Percentiles rank a stretch among this genome's conserved stretches.
phyloP scores from a whole-genome alignment of 2,888 invertebrate species.

The Augiades crinisus region DNA sequence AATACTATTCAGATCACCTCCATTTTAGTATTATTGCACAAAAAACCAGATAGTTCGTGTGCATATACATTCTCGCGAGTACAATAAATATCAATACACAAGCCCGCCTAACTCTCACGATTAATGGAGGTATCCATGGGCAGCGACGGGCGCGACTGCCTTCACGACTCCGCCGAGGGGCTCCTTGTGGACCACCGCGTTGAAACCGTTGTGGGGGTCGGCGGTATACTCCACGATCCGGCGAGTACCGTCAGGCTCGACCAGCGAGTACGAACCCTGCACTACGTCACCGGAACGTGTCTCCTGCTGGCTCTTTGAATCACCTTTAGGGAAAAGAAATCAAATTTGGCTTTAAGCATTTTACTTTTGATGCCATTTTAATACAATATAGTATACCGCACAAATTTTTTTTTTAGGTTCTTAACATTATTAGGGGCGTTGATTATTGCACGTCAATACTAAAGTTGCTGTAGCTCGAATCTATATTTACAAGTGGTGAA shows the following conservation, averaged over 20 bases:
- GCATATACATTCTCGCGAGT: no score
- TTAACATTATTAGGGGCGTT: no score
- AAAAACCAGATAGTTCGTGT: constrained; percentile 1
- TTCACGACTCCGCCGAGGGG: constrained; percentile 74
- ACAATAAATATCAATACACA: no score
- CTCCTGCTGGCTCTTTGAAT: constrained; percentile 76
- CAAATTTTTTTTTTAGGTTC: no score
- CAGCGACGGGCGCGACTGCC: constrained; percentile 59
- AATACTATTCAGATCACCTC: no score
- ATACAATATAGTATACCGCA: background rate
- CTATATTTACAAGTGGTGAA: no score
- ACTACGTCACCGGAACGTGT: constrained; percentile 83
- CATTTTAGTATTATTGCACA: background rate
- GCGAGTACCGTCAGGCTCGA: constrained; percentile 84
- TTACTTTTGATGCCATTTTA: no score
- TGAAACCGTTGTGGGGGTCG: constrained; percentile 85
- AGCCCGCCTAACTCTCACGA: constrained; percentile 36
- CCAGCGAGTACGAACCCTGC: constrained; percentile 83
- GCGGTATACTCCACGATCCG: constrained; percentile 84
- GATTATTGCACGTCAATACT: no score
- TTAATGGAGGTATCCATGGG: constrained; percentile 43
- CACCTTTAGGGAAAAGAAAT: constrained; percentile 46
- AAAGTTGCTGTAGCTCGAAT: no score
- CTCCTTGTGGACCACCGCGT: constrained; percentile 84
- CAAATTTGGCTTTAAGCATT: no score